Conservation (phyloP, 2,113 vertebrate genomes). For the Pseudonaja textilis region DNA sequence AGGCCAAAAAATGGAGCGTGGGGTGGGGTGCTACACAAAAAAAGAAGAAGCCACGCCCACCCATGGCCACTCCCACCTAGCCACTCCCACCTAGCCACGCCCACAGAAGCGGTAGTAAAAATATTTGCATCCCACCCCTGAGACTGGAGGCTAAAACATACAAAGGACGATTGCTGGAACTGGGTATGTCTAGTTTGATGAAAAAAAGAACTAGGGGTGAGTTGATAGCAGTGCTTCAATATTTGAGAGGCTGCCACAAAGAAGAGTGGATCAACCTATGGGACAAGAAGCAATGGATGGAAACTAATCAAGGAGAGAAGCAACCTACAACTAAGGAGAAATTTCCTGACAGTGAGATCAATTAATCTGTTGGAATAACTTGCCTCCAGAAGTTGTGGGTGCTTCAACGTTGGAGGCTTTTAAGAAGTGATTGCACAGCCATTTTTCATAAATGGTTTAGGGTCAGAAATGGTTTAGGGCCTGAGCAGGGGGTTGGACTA, state of each 20-base stretch:
- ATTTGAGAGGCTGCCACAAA: not conserved
- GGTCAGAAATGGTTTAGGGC: too few species aligned
- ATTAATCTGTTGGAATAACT: not conserved
- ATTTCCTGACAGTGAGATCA: too few species aligned
- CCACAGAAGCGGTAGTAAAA: too few species aligned
- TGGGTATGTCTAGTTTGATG: not conserved
- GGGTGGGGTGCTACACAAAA: too few species aligned
- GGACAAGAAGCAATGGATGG: not conserved
- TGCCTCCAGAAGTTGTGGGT: not conserved
- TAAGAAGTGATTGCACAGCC: not conserved
- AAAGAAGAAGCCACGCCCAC: too few species aligned
- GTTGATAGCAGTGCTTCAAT: too few species aligned
- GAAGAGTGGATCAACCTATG: not conserved
- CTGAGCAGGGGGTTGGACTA: not conserved
- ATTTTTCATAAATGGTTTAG: not conserved
- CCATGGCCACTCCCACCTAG: too few species aligned
- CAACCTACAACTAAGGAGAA: not conserved
- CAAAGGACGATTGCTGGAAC: not conserved
- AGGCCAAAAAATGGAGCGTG: too few species aligned
- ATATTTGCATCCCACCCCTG: too few species aligned
- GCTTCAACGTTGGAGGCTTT: not conserved
- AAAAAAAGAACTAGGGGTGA: too few species aligned
- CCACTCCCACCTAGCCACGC: too few species aligned
- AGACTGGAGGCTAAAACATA: not conserved
- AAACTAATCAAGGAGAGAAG: not conserved